phyloP scores from a whole-genome alignment of 2,797 vertebrate species.

The Sebastes paucispinis region DNA sequence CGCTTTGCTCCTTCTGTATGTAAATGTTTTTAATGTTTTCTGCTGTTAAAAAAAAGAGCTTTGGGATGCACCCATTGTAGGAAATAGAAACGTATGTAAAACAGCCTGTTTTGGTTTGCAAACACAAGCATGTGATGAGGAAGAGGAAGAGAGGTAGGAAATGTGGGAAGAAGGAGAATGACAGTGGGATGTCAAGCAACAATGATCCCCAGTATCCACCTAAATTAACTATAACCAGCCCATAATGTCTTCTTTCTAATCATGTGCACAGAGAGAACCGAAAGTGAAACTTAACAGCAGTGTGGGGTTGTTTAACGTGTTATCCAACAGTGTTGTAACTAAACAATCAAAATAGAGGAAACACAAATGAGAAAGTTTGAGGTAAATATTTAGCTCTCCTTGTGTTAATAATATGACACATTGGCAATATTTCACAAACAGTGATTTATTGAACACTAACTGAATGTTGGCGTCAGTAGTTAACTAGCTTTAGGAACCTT shows the following conservation, averaged over 20 bases:
- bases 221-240: too few species aligned
- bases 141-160: not conserved
- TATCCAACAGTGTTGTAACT: not conserved
- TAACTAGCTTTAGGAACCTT: too few species aligned
- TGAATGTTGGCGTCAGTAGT: too few species aligned
- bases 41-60: too few species aligned
- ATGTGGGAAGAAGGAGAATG: not conserved
- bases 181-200: not conserved
- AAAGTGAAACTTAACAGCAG: not conserved
- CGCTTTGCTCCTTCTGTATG: too few species aligned
- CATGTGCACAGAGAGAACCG: not conserved
- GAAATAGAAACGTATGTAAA: not conserved
- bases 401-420: not conserved
- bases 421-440: not conserved
- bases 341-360: not conserved
- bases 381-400: not conserved
- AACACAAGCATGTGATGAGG: too few species aligned
- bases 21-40: too few species aligned
- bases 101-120: too few species aligned
- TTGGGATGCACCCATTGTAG: too few species aligned
- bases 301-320: fast-evolving
- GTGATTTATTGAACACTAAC: too few species aligned
- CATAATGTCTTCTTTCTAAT: too few species aligned
- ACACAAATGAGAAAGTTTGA: not conserved
- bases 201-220: not conserved